A percentile compares a stretch with the other conserved stretches of the same genome.
These are phyloP conservation scores for Smittia sp. DNA, from an alignment of 2,888 invertebrate species.

Conservation along the genomic window DNA sequence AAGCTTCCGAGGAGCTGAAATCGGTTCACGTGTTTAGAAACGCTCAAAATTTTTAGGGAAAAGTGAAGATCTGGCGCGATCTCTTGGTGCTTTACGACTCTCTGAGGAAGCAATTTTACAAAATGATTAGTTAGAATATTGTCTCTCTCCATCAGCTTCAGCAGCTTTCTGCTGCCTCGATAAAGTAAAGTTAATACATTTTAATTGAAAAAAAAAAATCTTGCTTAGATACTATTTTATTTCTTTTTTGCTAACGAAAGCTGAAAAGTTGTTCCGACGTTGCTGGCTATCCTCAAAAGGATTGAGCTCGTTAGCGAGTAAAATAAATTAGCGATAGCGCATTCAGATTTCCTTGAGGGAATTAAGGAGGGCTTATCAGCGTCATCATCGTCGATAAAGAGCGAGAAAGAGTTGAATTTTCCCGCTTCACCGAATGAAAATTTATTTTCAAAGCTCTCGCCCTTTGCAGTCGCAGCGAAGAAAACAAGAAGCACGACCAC, in stretches of 20 bases:
- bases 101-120: not conserved
- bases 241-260: not conserved
- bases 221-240: constrained; percentile 15
- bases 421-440: too few species aligned
- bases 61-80: not conserved
- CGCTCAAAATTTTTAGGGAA: not conserved
- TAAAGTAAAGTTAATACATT: not conserved
- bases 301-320: constrained; percentile 26
- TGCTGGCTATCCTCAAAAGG: constrained; percentile 22
- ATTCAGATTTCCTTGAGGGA: constrained; percentile 8
- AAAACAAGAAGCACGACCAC: too few species aligned
- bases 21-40: not conserved
- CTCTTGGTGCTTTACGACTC: not conserved
- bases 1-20: not conserved
- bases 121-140: not conserved
- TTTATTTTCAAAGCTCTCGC: too few species aligned
- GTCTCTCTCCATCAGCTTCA: not conserved
- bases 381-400: not conserved
- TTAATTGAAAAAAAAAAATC: constrained; percentile 37
- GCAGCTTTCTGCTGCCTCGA: not conserved
- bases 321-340: constrained; percentile 27
- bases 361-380: constrained; percentile 13
- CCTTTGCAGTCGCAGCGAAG: too few species aligned
- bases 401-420: not conserved
- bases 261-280: not conserved